Evolutionary conservation across 2,797 vertebrate species (phyloP).

Genomic region (Sarcophilus harrisii): DNA sequence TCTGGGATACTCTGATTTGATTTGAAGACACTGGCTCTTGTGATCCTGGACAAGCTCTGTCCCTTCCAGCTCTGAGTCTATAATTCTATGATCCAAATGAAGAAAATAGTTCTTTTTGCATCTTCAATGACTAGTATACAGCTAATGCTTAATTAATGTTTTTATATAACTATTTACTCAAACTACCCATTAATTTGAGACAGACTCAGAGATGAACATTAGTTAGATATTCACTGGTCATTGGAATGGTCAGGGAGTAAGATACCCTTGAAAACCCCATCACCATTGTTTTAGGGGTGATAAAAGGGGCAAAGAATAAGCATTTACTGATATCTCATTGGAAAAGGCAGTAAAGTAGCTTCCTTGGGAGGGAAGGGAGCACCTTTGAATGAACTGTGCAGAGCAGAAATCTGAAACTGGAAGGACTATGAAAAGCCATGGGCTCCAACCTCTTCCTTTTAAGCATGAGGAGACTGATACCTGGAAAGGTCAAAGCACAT

Average conservation of each 20-base stretch:
- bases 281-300: background rate
- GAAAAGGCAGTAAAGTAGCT: background rate
- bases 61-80: background rate
- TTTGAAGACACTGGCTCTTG: background rate
- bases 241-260: background rate
- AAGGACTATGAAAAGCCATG: background rate
- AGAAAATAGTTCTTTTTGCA: background rate
- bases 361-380: background rate
- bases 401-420: background rate
- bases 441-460: background rate
- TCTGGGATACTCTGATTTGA: background rate
- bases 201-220: background rate
- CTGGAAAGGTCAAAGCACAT: background rate
- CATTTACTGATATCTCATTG: background rate
- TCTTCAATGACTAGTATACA: background rate
- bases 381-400: background rate
- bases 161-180: background rate
- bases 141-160: background rate
- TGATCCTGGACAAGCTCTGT: background rate
- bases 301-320: background rate
- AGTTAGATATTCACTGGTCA: background rate
- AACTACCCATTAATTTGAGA: background rate
- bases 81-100: background rate
- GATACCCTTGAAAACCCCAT: background rate
- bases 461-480: background rate